Conservation (phyloP, 2,797 vertebrate genomes). For the Lagocephalus sceleratus region DNA sequence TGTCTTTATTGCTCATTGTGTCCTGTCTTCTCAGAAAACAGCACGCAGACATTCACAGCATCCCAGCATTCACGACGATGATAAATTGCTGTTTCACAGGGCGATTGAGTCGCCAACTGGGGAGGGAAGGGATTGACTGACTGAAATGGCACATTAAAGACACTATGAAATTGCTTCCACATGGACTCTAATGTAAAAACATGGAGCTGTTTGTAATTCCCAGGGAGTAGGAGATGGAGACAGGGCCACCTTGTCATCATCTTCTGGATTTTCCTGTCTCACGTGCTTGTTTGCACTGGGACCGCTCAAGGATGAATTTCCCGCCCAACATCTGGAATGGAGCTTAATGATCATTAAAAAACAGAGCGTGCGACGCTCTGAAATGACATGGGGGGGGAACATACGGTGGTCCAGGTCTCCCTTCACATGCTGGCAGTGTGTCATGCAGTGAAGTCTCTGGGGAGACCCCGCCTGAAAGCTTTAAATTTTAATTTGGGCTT, state of each 20-base stretch:
- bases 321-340: constrained; percentile 73
- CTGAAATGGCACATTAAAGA: constrained; percentile 65
- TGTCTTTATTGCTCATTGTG: constrained; percentile 13
- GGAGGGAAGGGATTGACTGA: constrained; percentile 51
- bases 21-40: not conserved
- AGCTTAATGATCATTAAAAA: constrained; percentile 72
- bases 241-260: constrained; percentile 41
- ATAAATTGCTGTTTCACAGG: constrained; percentile 54
- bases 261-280: constrained; percentile 41
- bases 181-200: constrained; percentile 60
- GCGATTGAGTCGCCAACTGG: constrained; percentile 54
- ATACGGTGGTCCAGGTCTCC: constrained; percentile 48
- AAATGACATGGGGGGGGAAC: constrained; percentile 52
- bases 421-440: constrained; percentile 40
- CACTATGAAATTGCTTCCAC: constrained; percentile 65
- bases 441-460: constrained; percentile 38
- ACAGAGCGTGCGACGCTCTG: constrained; percentile 58
- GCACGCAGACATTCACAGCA: constrained; percentile 28
- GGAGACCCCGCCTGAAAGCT: constrained; percentile 52
- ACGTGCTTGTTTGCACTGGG: constrained; percentile 48
- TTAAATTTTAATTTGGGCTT: constrained; percentile 63
- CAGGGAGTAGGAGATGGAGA: constrained; percentile 53
- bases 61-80: constrained; percentile 52
- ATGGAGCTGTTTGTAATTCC: constrained; percentile 59
- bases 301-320: constrained; percentile 55